Evolutionary conservation across 2,888 invertebrate genomes (phyloP).

Genomic region (Sycophila texana): DNA sequence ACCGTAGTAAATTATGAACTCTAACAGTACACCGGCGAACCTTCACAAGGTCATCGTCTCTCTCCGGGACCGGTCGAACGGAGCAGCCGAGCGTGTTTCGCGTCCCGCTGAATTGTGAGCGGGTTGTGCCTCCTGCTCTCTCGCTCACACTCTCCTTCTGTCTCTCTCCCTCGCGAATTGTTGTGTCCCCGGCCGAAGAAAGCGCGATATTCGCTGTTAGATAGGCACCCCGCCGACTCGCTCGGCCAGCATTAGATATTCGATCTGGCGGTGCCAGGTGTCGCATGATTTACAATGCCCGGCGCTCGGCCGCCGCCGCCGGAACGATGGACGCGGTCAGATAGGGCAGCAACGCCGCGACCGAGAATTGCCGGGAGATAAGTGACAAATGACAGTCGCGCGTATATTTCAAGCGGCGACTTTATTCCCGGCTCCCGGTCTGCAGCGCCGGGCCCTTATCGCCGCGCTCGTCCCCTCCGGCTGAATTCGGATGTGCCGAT

Average conservation of each 20-base stretch:
- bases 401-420: slow-evolving; percentile 62
- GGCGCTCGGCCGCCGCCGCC: slow-evolving; percentile 61
- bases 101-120: slow-evolving; percentile 29
- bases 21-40: slow-evolving; percentile 41
- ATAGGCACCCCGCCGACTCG: slow-evolving; percentile 55
- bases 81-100: not conserved
- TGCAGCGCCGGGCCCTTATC: not conserved
- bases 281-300: slow-evolving; percentile 67
- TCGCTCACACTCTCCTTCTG: not conserved
- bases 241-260: slow-evolving; percentile 66
- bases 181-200: slow-evolving; percentile 56
- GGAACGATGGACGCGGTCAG: slow-evolving; percentile 21
- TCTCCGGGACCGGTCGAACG: not conserved
- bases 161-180: slow-evolving; percentile 23
- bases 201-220: slow-evolving; percentile 56
- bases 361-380: slow-evolving; percentile 51
- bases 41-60: slow-evolving; percentile 52
- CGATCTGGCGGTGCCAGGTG: slow-evolving; percentile 65
- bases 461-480: not conserved
- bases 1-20: slow-evolving; percentile 45
- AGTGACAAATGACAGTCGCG: slow-evolving; percentile 66
- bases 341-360: slow-evolving; percentile 4
- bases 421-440: slow-evolving; percentile 60
- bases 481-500: not conserved
- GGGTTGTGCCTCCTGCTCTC: not conserved